phyloP scores from a whole-genome alignment of 2,113 vertebrate genomes.

The Ptilorrhoa leucosticta region DNA sequence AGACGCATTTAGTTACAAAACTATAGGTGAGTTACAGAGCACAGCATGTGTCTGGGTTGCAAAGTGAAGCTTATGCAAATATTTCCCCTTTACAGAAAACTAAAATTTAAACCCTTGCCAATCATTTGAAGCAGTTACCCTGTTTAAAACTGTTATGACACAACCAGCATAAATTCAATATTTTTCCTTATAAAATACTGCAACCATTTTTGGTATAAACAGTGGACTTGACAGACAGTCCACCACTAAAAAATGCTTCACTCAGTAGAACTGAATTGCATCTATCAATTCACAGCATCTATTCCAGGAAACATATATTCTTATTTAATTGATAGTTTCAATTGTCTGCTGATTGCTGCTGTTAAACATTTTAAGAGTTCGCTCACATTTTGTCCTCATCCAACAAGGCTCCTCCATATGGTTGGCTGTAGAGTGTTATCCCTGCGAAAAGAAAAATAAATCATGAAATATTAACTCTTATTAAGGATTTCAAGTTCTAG shows the following conservation, averaged over 20 bases:
- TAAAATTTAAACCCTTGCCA: not conserved
- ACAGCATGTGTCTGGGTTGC: not conserved
- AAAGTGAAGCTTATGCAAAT: not conserved
- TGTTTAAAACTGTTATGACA: not conserved
- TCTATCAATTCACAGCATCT: not conserved
- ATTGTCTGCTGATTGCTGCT: not conserved
- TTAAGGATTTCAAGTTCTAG: not conserved
- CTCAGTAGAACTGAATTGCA: not conserved
- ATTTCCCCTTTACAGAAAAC: not conserved
- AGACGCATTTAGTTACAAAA: not conserved
- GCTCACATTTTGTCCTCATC: conserved; percentile 77
- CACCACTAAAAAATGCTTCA: not conserved
- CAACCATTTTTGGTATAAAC: not conserved
- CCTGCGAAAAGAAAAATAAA: conserved; percentile 39
- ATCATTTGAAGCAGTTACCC: not conserved
- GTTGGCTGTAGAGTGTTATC: conserved; percentile 71
- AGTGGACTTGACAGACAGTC: not conserved
- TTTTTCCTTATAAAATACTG: not conserved
- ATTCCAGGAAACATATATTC: not conserved
- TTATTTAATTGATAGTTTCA: not conserved
- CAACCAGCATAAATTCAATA: not conserved
- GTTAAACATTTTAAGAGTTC: not conserved
- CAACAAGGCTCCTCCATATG: conserved; percentile 69
- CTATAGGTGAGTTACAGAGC: fast-evolving
- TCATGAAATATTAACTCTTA: not conserved